Evolutionary conservation across 2,888 invertebrate genomes (phyloP).

Genomic region (Megaustenia siamemsis): DNA sequence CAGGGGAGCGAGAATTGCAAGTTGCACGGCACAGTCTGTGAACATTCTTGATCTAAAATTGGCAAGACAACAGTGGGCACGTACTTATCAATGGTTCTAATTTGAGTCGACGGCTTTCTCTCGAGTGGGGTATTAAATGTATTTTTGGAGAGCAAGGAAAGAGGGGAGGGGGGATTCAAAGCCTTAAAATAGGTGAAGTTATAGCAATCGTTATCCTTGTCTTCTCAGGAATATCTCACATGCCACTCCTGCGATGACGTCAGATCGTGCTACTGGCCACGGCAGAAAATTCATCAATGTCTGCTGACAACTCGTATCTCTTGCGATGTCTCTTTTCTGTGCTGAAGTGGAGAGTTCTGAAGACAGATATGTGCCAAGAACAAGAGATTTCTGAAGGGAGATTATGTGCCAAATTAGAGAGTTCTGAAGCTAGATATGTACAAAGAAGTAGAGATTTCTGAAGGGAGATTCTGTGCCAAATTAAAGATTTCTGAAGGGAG

Average conservation of each 20-base stretch:
- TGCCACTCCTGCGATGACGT: conserved; percentile 16
- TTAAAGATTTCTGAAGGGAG: too few species aligned
- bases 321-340: too few species aligned
- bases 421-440: too few species aligned
- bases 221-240: neutral
- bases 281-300: conserved; percentile 14
- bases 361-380: neutral
- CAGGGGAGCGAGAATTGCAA: neutral
- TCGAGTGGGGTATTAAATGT: conserved; percentile 20
- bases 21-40: neutral
- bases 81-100: conserved; percentile 13
- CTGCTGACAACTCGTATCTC: conserved; percentile 23
- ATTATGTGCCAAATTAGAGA: too few species aligned
- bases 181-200: neutral
- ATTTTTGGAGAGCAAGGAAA: neutral
- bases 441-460: too few species aligned
- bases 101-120: neutral
- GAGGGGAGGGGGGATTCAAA: neutral
- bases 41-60: neutral
- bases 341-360: too few species aligned
- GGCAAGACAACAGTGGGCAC: neutral
- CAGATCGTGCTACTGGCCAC: neutral
- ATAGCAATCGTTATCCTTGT: neutral
- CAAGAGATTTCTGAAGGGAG: too few species aligned
- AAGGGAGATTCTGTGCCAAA: too few species aligned